phyloP scores from a whole-genome alignment of 2,797 vertebrate genomes.

The Pipistrellus pipistrellus region DNA sequence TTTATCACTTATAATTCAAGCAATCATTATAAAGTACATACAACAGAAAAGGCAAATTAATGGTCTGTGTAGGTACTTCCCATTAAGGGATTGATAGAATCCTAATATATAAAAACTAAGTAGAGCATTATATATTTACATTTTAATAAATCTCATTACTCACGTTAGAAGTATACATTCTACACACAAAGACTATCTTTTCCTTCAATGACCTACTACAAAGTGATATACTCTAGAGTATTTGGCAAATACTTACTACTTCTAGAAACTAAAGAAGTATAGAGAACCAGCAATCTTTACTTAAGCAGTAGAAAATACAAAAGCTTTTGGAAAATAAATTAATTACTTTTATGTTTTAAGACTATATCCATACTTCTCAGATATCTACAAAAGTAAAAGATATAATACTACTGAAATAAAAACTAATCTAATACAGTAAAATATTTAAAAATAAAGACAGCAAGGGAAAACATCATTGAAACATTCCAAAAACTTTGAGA shows the following conservation, averaged over 20 bases:
- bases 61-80: background rate
- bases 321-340: background rate
- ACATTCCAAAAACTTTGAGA: background rate
- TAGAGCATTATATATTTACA: background rate
- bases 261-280: slow-evolving; percentile 43
- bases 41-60: slow-evolving; percentile 6
- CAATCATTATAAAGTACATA: background rate
- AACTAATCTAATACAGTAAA: background rate
- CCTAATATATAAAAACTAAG: background rate
- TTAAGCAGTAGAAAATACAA: background rate
- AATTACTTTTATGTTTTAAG: slow-evolving; percentile 25
- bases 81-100: background rate
- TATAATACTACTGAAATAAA: background rate
- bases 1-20: slow-evolving; percentile 27
- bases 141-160: slow-evolving; percentile 33
- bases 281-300: background rate
- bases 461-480: background rate
- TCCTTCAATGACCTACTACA: background rate
- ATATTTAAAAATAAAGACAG: slow-evolving; percentile 38
- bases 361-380: background rate
- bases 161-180: background rate
- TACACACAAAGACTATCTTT: background rate
- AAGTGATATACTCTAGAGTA: background rate
- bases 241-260: background rate
- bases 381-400: slow-evolving; percentile 25